Evolutionary conservation across 2,888 invertebrate species (phyloP).

Genomic region (Polydrusus pterygomalis): DNA sequence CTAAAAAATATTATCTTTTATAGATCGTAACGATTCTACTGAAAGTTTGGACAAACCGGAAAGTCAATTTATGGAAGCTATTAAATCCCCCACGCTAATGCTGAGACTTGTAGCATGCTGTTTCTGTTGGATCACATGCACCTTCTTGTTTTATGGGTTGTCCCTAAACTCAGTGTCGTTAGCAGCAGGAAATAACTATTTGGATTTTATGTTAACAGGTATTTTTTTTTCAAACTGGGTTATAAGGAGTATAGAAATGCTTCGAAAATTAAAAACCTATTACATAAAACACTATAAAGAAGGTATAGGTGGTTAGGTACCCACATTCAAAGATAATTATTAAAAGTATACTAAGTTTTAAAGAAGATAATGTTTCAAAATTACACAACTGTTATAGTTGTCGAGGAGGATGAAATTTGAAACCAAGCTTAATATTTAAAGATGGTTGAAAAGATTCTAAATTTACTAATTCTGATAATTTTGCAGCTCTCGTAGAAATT

Average conservation of each 20-base stretch:
- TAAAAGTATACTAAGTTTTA: too few species aligned
- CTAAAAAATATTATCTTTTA: conserved; percentile 5
- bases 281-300: too few species aligned
- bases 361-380: too few species aligned
- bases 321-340: too few species aligned
- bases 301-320: too few species aligned
- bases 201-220: conserved; percentile 82
- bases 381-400: too few species aligned
- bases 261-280: too few species aligned
- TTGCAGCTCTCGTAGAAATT: conserved; percentile 78
- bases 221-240: background rate
- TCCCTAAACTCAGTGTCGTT: conserved; percentile 85
- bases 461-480: background rate
- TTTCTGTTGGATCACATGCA: conserved; percentile 87
- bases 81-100: conserved; percentile 69
- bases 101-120: conserved; percentile 78
- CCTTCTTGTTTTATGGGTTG: conserved; percentile 87
- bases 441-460: too few species aligned
- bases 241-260: background rate
- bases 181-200: conserved; percentile 81
- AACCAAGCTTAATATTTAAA: too few species aligned
- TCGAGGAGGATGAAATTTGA: too few species aligned
- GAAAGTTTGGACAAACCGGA: conserved; percentile 40
- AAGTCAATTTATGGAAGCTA: conserved; percentile 46
- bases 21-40: conserved; percentile 22